A percentile compares a stretch with the other conserved stretches of the same genome.
phyloP scores from a whole-genome alignment of 2,888 invertebrate genomes.

The Cephonodes hylas region DNA sequence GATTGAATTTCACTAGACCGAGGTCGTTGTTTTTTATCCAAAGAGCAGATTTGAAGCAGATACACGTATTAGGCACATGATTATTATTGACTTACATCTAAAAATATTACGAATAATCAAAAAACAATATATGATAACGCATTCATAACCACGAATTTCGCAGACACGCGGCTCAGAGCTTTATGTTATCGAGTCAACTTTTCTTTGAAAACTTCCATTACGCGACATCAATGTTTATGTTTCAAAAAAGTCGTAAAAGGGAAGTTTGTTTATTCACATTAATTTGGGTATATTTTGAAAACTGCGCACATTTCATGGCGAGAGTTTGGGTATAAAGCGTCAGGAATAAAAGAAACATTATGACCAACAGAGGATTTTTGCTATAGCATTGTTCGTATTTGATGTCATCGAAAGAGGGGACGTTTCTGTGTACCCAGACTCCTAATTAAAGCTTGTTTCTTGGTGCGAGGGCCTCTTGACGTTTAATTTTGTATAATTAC shows the following conservation, averaged over 20 bases:
- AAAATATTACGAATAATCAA: neutral
- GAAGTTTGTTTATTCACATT: constrained; percentile 1
- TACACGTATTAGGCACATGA: no score
- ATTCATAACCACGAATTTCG: neutral
- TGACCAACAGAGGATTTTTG: constrained; percentile 15
- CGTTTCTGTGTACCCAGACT: constrained; percentile 13
- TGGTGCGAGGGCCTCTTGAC: constrained; percentile 20
- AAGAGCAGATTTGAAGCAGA: no score
- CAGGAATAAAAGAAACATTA: constrained; percentile 1
- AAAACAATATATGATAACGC: no score
- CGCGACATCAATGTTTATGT: constrained; percentile 5
- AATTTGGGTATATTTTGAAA: neutral
- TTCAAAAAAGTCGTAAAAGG: constrained; percentile 5
- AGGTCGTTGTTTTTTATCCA: no score
- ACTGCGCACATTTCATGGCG: neutral
- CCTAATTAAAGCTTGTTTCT: constrained; percentile 33
- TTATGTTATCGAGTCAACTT: constrained; percentile 13
- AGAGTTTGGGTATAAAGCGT: neutral
- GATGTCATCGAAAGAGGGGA: constrained; percentile 20
- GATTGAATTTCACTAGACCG: no score
- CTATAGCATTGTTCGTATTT: constrained; percentile 31
- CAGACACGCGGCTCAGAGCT: neutral
- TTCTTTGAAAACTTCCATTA: constrained; percentile 11
- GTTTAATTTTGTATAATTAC: constrained; percentile 17
- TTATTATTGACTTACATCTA: no score